Conservation (phyloP, 2,113 vertebrate genomes). For the Apteryx owenii region DNA sequence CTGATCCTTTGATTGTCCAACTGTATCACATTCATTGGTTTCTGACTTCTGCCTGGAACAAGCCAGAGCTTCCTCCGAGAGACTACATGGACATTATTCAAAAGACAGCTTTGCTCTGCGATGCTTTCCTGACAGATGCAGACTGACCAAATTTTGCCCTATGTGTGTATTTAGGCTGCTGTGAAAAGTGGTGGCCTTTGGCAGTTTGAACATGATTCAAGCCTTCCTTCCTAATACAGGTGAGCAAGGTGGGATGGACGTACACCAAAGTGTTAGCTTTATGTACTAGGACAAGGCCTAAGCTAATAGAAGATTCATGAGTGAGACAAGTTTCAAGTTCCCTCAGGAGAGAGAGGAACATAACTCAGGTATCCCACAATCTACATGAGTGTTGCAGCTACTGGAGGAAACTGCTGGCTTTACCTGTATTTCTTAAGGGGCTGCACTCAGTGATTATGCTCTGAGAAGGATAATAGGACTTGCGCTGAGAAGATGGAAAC, state of each 20-base stretch:
- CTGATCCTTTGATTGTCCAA: background rate
- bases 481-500: background rate
- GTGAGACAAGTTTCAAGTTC: background rate
- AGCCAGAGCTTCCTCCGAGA: background rate
- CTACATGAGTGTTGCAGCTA: background rate
- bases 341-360: fast-evolving
- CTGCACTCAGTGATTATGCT: background rate
- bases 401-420: fast-evolving
- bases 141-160: fast-evolving
- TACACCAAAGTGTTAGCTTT: background rate
- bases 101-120: background rate
- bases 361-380: background rate
- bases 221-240: background rate
- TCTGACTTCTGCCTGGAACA: background rate
- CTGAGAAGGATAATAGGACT: background rate
- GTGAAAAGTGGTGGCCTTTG: background rate
- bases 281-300: background rate
- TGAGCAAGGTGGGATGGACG: background rate
- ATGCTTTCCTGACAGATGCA: background rate
- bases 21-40: fast-evolving
- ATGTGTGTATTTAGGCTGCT: background rate
- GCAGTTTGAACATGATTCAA: background rate
- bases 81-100: background rate
- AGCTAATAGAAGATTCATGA: background rate
- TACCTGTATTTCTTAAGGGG: background rate